phyloP scores from a whole-genome alignment of 2,888 invertebrate species.

The Xanthia togata region DNA sequence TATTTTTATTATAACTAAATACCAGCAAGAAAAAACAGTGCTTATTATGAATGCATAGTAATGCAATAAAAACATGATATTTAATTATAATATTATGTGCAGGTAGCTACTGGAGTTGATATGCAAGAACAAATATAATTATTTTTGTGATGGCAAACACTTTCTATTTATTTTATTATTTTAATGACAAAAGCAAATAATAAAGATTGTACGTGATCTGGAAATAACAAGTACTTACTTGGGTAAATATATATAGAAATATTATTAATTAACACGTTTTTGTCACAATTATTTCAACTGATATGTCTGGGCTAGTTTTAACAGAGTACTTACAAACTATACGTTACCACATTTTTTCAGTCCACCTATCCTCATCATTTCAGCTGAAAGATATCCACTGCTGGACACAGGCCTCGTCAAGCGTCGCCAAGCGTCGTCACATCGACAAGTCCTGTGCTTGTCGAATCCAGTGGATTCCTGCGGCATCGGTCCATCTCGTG shows the following conservation, averaged over 20 bases:
- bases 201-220: slow-evolving; percentile 8
- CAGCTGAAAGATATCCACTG: not conserved
- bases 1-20: not conserved
- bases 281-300: too few species aligned
- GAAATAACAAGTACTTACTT: slow-evolving; percentile 12
- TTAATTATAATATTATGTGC: not conserved
- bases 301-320: too few species aligned
- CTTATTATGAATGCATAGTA: not conserved
- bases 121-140: slow-evolving; percentile 13
- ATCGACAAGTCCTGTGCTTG: not conserved
- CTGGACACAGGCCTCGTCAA: not conserved
- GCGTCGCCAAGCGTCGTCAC: not conserved
- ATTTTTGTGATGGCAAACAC: slow-evolving; percentile 11
- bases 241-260: not conserved
- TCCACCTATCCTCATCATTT: not conserved
- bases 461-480: not conserved
- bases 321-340: not conserved
- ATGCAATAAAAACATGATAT: not conserved
- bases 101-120: not conserved
- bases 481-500: not conserved
- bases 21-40: not conserved
- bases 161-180: slow-evolving; percentile 11
- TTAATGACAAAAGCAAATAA: slow-evolving; percentile 8
- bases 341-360: not conserved
- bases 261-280: too few species aligned